Conservation (phyloP, 2,888 invertebrate genomes). For the Ormyrus labotus region DNA sequence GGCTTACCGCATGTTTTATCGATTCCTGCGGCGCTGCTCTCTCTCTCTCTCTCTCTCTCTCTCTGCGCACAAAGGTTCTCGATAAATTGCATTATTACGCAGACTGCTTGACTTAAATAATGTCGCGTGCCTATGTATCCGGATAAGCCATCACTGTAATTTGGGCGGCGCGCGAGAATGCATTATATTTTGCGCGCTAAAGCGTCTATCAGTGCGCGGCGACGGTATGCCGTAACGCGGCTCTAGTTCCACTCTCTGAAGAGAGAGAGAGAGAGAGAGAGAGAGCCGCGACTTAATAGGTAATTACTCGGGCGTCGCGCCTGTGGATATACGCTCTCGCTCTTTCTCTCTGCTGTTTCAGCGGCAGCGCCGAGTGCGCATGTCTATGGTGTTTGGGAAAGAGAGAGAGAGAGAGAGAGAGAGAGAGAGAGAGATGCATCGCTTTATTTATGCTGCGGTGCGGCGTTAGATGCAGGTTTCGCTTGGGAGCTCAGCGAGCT, state of each 20-base stretch:
- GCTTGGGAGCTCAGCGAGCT: not conserved
- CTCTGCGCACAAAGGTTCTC: constrained; percentile 15
- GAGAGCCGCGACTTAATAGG: constrained; percentile 52
- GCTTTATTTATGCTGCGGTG: constrained; percentile 40
- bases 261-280: no score
- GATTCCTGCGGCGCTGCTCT: not conserved
- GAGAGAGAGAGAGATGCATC: not conserved
- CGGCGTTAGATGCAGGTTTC: no score
- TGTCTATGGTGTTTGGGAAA: not conserved
- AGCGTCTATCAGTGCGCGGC: constrained; percentile 41
- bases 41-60: no score
- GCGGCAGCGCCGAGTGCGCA: no score
- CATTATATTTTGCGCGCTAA: constrained; percentile 29
- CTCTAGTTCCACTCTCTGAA: constrained; percentile 15
- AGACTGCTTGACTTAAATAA: constrained; percentile 39
- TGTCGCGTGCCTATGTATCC: not conserved
- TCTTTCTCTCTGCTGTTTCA: no score
- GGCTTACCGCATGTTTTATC: constrained; percentile 23
- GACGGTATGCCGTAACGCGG: constrained; percentile 9
- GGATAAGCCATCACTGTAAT: constrained; percentile 33
- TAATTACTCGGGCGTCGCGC: constrained; percentile 45
- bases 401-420: constrained; percentile 16
- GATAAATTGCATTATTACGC: constrained; percentile 48
- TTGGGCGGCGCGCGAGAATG: constrained; percentile 4
- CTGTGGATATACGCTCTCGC: not conserved